Evolutionary conservation across 2,113 vertebrate species (phyloP), one percentile per base, ranked within the genome.

Genomic region (Scytalopus superciliaris): DNA sequence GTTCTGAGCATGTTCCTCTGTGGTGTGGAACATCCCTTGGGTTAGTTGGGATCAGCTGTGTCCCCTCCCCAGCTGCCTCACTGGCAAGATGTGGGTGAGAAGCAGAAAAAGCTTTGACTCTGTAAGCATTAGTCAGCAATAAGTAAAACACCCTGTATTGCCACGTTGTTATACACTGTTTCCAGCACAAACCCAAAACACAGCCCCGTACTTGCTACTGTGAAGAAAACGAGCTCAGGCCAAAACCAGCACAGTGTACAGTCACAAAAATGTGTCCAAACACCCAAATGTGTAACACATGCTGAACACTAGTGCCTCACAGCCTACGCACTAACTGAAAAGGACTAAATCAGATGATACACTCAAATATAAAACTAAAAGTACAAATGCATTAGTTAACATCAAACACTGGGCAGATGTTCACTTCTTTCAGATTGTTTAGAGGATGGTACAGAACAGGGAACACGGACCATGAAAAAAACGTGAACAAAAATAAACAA

Each of bases 11-110:
- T 16, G 8, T 8, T 37, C 14, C 12, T 28, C 13, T 25, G 21
- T 0, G 1, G 19, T 6, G 3, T 16, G 49, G 49, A 25, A n/a
- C 7, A 55, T 31, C n/a, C 56, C 55, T 55, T 40, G n/a, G 30
- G 13, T 35, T 30, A 64, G 39, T 10, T 31, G 39, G 39, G 6
- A 28, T 14, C 47, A 53, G 9, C 55, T 45, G 3, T 13, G 49
- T 62, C 22, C 15, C 23, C 33, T 16, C 28, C 69, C 4, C 14
- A 4, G 50, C 15, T 24, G 30, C n/a, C 49, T 35, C 57, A 25
- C 21, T 8, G 67, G 25, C 49, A 47, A 89, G 33, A 35, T 22
- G 30, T 1, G 4, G 16, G 6, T n/a, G 12, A 28, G 33, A n/a
- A 74, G 19, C 19, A 79, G 45, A 12, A 18, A 40, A 30, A 25